Evolutionary conservation across 2,113 vertebrate species (phyloP).

Genomic region (Cervus canadensis): DNA sequence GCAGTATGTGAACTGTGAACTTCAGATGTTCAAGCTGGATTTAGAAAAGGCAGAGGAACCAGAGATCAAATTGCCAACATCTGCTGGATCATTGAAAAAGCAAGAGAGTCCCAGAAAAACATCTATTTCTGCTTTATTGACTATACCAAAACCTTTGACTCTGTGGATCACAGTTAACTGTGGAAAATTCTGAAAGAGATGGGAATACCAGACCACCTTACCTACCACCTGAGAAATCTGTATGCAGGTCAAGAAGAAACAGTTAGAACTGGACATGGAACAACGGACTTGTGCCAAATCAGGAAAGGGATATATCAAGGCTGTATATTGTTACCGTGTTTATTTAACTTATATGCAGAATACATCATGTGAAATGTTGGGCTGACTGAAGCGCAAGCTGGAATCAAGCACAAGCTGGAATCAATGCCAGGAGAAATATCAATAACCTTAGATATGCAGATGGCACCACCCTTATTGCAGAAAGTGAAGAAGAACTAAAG

Average conservation of each 20-base stretch:
- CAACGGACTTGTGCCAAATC: neutral
- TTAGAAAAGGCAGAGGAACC: neutral
- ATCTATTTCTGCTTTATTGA: neutral
- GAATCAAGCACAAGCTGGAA: neutral
- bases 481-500: neutral
- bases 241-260: neutral
- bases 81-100: fast-evolving
- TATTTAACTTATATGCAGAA: neutral
- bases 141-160: neutral
- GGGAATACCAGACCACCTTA: neutral
- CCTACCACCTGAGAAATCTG: neutral
- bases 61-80: neutral
- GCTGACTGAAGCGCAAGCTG: too few species aligned
- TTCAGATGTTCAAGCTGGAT: neutral
- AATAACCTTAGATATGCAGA: neutral
- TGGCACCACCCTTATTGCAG: neutral
- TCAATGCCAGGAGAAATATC: neutral
- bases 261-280: neutral
- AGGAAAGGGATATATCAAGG: neutral
- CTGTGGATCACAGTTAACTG: neutral
- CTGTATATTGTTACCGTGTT: neutral
- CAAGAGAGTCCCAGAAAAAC: neutral
- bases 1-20: neutral
- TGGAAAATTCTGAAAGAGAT: neutral
- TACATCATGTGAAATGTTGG: neutral